Conservation (phyloP, 2,888 invertebrate species). For the Ctenicera cuprea region DNA sequence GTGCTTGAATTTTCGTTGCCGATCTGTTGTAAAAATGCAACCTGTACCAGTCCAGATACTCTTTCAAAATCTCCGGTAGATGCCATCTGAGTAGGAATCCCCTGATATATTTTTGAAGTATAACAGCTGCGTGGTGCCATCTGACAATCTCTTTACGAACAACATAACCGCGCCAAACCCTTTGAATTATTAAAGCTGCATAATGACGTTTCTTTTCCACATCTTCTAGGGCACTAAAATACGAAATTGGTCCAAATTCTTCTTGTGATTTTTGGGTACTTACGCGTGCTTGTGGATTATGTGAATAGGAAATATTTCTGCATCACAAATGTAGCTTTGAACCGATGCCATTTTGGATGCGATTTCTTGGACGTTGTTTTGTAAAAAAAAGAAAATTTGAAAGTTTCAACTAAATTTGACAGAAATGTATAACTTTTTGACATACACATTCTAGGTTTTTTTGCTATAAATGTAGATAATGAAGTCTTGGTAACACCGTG, state of each 20-base stretch:
- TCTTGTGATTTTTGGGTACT: too few relatives aligned
- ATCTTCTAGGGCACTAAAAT: conserved; percentile 49
- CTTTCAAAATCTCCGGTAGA: conserved; percentile 53
- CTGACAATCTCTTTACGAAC: conserved; percentile 61
- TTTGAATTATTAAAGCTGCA: conserved; percentile 67
- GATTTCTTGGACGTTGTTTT: not conserved
- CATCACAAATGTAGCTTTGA: conserved; percentile 64
- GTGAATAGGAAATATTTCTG: conserved; percentile 59
- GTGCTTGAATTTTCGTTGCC: conserved; percentile 68
- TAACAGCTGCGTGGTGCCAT: conserved; percentile 61
- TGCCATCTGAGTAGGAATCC: conserved; percentile 65
- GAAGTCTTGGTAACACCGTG: too few relatives aligned
- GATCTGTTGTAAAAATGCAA: conserved; percentile 58
- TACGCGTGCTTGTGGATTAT: conserved; percentile 61
- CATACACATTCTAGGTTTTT: too few relatives aligned
- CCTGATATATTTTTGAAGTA: conserved; percentile 66
- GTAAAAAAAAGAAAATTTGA: too few relatives aligned
- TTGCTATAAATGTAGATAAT: too few relatives aligned
- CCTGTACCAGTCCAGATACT: conserved; percentile 48
- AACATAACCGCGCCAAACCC: conserved; percentile 63
- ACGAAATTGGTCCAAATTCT: too few relatives aligned
- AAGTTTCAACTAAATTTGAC: not conserved
- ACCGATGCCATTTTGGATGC: conserved; percentile 67
- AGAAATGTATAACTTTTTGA: not conserved
- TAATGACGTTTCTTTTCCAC: conserved; percentile 59